These are phyloP conservation scores for Chrysopa pallens DNA, from an alignment of 1,140 invertebrate species.

Conservation along the genomic window DNA sequence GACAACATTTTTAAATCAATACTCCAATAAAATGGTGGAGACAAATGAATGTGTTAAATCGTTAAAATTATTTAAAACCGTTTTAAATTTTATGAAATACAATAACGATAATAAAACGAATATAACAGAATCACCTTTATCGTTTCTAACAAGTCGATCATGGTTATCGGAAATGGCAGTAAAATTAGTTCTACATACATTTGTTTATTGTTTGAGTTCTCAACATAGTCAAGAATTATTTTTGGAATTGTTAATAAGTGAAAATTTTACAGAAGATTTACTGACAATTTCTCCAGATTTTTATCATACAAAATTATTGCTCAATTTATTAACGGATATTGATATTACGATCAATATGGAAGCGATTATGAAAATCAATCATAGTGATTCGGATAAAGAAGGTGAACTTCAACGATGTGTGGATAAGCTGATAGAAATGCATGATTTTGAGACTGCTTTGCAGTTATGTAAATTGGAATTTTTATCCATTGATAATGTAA, in stretches of 20 bases:
- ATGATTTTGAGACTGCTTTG: constrained; percentile 33
- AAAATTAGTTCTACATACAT: constrained; percentile 27
- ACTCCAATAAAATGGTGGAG: constrained; percentile 15
- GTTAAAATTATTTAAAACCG: background rate
- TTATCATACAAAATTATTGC: constrained; percentile 26
- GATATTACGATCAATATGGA: constrained; percentile 19
- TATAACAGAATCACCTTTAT: constrained; percentile 14
- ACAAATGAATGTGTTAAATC: constrained; percentile 22
- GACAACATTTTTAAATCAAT: constrained; percentile 25
- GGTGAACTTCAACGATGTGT: constrained; percentile 28
- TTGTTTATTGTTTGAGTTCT: constrained; percentile 32
- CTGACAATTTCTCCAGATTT: constrained; percentile 31
- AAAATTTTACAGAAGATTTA: constrained; percentile 30
- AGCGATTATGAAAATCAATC: constrained; percentile 16
- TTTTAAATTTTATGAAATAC: background rate
- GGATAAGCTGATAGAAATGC: constrained; percentile 24
- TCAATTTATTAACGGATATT: constrained; percentile 24
- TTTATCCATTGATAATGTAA: constrained; percentile 26
- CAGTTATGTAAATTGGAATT: constrained; percentile 30
- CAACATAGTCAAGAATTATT: constrained; percentile 25
- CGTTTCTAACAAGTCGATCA: constrained; percentile 17
- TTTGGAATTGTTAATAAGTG: constrained; percentile 25
- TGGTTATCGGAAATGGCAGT: constrained; percentile 35
- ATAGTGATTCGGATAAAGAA: constrained; percentile 10
- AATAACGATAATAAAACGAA: background rate